A percentile compares a stretch with the other conserved stretches of the same genome.
phyloP scores from a whole-genome alignment of 2,797 vertebrate species.

The Falco columbarius region DNA sequence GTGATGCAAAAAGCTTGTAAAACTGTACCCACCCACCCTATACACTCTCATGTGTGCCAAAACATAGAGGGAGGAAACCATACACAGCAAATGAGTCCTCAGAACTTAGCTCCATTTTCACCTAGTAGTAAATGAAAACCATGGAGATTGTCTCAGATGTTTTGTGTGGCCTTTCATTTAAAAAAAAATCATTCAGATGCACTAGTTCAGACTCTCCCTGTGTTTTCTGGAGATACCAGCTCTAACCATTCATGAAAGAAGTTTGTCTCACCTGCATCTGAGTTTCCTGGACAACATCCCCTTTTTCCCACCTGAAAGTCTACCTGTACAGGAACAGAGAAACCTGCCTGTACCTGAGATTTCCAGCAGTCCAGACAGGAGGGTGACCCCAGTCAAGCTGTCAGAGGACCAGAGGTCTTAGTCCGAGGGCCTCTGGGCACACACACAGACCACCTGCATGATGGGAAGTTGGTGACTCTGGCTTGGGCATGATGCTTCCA shows the following conservation, averaged over 20 bases:
- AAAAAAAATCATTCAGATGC: not conserved
- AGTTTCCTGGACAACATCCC: not conserved
- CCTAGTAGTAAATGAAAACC: not conserved
- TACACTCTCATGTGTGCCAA: not conserved
- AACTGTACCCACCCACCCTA: too few relatives aligned
- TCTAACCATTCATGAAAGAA: not conserved
- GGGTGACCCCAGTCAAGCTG: not conserved
- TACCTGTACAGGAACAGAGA: not conserved
- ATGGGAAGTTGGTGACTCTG: not conserved
- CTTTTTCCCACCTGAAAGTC: not conserved
- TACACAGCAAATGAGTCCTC: not conserved
- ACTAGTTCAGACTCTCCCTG: not conserved
- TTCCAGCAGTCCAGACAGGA: not conserved
- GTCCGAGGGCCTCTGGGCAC: not conserved
- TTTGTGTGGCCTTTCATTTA: not conserved
- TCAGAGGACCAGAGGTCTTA: not conserved
- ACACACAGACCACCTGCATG: accelerated
- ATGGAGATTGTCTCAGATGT: not conserved
- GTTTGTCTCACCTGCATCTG: not conserved
- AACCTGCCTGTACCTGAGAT: not conserved
- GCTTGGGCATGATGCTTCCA: not conserved
- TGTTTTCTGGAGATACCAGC: not conserved
- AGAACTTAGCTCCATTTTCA: not conserved
- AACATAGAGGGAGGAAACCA: not conserved
- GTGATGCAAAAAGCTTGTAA: not conserved